Percentiles rank a stretch among this genome's conserved stretches.
Conservation (phyloP, 2,113 vertebrate genomes). For the Taurulus bubalis region DNA sequence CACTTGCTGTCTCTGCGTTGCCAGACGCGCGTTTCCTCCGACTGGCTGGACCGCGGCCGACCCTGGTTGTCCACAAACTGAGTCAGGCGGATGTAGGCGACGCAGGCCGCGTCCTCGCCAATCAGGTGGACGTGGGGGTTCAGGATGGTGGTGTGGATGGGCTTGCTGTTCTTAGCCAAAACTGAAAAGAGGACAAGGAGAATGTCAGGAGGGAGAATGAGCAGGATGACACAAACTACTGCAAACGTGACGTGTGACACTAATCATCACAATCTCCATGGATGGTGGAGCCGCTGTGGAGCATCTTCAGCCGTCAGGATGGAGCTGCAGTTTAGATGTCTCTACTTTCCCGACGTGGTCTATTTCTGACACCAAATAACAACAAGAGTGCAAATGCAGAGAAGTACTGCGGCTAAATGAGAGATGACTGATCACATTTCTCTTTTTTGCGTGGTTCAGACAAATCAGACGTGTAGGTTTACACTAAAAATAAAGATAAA, state of each 20-base stretch:
- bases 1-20: conserved; percentile 96
- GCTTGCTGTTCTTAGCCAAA: conserved; percentile 96
- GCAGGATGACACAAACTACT: background rate
- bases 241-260: background rate
- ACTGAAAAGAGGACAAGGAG: conserved; percentile 76
- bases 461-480: background rate
- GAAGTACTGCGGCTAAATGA: background rate
- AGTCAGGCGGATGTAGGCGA: conserved; percentile 97
- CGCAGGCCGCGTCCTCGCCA: conserved; percentile 96
- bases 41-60: conserved; percentile 94
- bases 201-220: background rate
- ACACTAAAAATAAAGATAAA: background rate
- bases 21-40: conserved; percentile 97
- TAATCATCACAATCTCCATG: background rate
- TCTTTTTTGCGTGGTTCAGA: background rate
- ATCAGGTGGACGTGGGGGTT: conserved; percentile 98
- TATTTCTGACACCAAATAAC: background rate
- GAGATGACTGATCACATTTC: background rate
- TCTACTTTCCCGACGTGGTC: background rate
- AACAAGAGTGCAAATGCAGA: background rate
- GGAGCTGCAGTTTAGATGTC: background rate
- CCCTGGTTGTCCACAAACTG: conserved; percentile 95
- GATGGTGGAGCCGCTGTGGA: background rate
- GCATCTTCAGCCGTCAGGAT: background rate
- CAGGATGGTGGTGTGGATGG: conserved; percentile 97